A percentile compares a stretch with the other conserved stretches of the same genome.
phyloP scores from a whole-genome alignment of 1,140 invertebrate species.

The Thaumatotibia leucotreta region DNA sequence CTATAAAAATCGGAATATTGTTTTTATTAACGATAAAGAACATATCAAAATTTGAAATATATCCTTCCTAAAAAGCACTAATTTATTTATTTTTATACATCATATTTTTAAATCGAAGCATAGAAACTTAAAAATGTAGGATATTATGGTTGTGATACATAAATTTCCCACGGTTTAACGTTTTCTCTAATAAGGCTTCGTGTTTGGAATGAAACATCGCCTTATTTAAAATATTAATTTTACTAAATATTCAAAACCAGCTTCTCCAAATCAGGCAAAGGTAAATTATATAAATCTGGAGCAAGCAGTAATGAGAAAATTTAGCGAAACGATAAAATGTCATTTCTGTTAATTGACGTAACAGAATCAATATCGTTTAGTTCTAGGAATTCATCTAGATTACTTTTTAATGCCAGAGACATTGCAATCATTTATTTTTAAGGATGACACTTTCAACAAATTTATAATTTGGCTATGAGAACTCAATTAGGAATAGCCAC shows the following conservation, averaged over 20 bases:
- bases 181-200: neutral
- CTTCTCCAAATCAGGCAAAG: neutral
- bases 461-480: too few species aligned
- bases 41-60: too few species aligned
- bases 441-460: too few species aligned
- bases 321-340: conserved; percentile 1
- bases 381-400: neutral
- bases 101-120: too few species aligned
- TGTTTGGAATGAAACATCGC: neutral
- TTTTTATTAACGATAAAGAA: too few species aligned
- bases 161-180: neutral
- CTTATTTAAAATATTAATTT: neutral
- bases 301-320: neutral
- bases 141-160: neutral
- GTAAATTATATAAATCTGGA: neutral
- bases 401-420: neutral
- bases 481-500: too few species aligned
- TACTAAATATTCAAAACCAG: neutral
- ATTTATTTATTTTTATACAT: too few species aligned
- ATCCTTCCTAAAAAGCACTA: too few species aligned
- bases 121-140: too few species aligned
- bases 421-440: neutral
- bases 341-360: conserved; percentile 5
- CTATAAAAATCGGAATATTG: too few species aligned
- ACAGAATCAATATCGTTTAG: conserved; percentile 8